These are phyloP conservation scores for Nannoperca obscura DNA, from an alignment of 2,797 vertebrate species.

Conservation along the genomic window DNA sequence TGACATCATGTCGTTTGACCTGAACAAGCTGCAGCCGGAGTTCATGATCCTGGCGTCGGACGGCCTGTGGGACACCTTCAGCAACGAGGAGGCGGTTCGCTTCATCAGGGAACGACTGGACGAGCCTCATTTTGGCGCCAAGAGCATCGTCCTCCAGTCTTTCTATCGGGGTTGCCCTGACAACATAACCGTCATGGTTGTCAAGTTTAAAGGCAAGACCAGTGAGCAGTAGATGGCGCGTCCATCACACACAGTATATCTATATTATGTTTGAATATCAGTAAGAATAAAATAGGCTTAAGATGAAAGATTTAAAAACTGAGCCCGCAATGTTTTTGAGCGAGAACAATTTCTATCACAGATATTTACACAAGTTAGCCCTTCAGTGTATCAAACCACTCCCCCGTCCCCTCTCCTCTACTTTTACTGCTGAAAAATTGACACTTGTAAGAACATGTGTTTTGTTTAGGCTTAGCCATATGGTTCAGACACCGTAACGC, in stretches of 20 bases:
- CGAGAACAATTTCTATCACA: slow-evolving; percentile 71
- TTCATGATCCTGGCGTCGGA: slow-evolving; percentile 99
- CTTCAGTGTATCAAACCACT: slow-evolving; percentile 21
- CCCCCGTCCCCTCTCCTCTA: not conserved
- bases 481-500: slow-evolving; percentile 36
- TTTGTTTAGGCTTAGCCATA: slow-evolving; percentile 32
- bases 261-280: slow-evolving; percentile 63
- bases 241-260: slow-evolving; percentile 26
- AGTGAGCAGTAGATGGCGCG: slow-evolving; percentile 84
- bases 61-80: slow-evolving; percentile 99
- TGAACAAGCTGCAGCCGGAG: slow-evolving; percentile 97
- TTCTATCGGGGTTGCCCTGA: slow-evolving; percentile 97
- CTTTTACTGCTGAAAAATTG: slow-evolving; percentile 49
- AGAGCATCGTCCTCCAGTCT: slow-evolving; percentile 97
- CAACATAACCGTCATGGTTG: slow-evolving; percentile 99
- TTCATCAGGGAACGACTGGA: slow-evolving; percentile 98
- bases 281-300: slow-evolving; percentile 51
- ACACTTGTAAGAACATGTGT: slow-evolving; percentile 36
- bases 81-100: slow-evolving; percentile 97
- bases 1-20: slow-evolving; percentile 96
- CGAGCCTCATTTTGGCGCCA: slow-evolving; percentile 96
- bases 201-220: slow-evolving; percentile 94
- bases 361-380: slow-evolving; percentile 55
- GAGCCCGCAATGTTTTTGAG: slow-evolving; percentile 61
- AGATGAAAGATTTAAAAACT: slow-evolving; percentile 46